Percentiles rank a stretch among this genome's conserved stretches.
Conservation (phyloP, 2,113 vertebrate species). For the Pseudopodoces humilis region DNA sequence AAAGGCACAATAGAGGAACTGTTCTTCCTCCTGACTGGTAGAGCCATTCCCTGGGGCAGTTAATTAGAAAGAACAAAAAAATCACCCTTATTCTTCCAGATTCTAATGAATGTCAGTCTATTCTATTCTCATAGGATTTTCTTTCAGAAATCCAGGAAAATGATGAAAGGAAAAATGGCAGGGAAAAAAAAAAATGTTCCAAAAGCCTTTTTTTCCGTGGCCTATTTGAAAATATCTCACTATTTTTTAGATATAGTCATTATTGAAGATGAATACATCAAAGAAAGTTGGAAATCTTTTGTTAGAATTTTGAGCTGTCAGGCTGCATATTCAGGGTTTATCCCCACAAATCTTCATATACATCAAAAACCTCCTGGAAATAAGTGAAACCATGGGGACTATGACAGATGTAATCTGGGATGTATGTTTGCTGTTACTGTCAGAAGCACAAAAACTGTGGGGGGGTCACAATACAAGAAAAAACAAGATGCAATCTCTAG, state of each 20-base stretch:
- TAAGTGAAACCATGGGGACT: background rate
- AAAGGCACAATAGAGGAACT: conserved; percentile 10
- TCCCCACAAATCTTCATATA: background rate
- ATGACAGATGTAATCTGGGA: background rate
- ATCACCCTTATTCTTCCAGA: background rate
- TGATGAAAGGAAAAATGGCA: conserved; percentile 24
- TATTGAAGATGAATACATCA: background rate
- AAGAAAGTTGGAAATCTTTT: background rate
- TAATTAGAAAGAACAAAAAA: background rate
- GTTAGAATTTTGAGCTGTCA: background rate
- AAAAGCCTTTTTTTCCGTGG: background rate
- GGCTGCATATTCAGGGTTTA: background rate
- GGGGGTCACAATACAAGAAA: background rate
- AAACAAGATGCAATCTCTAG: background rate
- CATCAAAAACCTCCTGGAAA: background rate
- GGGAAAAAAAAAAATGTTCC: background rate
- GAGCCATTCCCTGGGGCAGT: background rate
- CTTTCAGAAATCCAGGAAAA: conserved; percentile 30
- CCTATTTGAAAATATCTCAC: conserved; percentile 5
- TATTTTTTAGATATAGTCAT: background rate
- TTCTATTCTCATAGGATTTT: conserved; percentile 16
- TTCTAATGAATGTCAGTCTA: conserved; percentile 27
- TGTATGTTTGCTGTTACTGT: background rate
- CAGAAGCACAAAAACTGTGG: background rate
- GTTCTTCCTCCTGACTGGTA: background rate